Percentiles rank a stretch among this genome's conserved stretches.
phyloP scores from a whole-genome alignment of 2,888 invertebrate species.

The Psylliodes chrysocephalus region DNA sequence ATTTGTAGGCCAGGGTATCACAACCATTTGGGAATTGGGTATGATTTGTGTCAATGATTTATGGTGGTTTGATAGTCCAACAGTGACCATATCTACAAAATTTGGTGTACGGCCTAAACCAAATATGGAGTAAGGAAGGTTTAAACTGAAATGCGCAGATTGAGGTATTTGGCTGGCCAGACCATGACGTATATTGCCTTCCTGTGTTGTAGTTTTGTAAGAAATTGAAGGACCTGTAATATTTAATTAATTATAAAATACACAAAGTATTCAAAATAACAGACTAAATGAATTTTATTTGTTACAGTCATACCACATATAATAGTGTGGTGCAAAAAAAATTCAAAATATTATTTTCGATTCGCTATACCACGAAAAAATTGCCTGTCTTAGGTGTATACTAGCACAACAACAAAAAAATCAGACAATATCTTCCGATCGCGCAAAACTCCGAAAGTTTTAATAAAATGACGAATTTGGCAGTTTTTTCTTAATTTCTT shows the following conservation, averaged over 20 bases:
- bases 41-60: constrained; percentile 92
- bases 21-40: constrained; percentile 97
- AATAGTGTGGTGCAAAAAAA: no score
- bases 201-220: constrained; percentile 79
- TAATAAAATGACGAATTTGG: no score
- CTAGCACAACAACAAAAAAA: no score
- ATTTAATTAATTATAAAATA: background rate
- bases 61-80: constrained; percentile 78
- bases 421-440: no score
- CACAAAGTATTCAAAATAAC: no score
- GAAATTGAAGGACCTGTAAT: constrained; percentile 45
- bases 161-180: constrained; percentile 90
- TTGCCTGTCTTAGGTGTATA: no score
- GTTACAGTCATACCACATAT: no score
- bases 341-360: no score
- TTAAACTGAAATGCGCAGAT: constrained; percentile 91
- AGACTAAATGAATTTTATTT: no score
- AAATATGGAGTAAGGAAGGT: constrained; percentile 94
- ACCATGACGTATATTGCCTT: constrained; percentile 82
- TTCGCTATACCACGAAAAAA: no score
- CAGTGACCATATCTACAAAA: constrained; percentile 90
- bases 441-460: no score
- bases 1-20: constrained; percentile 86
- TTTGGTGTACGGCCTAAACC: constrained; percentile 98
- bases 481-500: no score